A percentile compares a stretch with the other conserved stretches of the same genome.
Conservation (phyloP, 2,797 vertebrate species). For the Myoxocephalus aenaeus region DNA sequence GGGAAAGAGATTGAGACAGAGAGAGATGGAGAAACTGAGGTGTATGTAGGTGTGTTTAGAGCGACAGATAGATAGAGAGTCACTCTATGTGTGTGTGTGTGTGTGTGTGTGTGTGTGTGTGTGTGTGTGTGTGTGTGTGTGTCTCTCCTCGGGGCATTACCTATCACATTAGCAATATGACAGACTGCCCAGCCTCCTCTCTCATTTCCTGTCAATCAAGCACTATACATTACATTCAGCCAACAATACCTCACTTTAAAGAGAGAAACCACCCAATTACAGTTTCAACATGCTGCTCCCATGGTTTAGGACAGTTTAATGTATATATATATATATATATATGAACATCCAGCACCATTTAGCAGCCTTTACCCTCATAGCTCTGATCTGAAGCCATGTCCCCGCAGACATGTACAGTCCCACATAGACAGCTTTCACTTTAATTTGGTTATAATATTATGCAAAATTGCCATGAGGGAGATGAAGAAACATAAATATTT, state of each 20-base stretch:
- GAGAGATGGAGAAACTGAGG: slow-evolving; percentile 34
- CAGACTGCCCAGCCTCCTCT: slow-evolving; percentile 70
- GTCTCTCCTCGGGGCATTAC: slow-evolving; percentile 74
- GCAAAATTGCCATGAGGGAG: slow-evolving; percentile 45
- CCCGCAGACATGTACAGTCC: slow-evolving; percentile 55
- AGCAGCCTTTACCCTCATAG: slow-evolving; percentile 56
- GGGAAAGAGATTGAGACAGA: slow-evolving; percentile 40
- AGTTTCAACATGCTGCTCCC: slow-evolving; percentile 55
- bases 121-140: slow-evolving; percentile 51
- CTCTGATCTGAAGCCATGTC: slow-evolving; percentile 47
- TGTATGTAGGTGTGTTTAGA: slow-evolving; percentile 24
- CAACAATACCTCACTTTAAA: slow-evolving; percentile 69
- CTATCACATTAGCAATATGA: slow-evolving; percentile 79
- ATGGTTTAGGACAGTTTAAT: slow-evolving; percentile 67
- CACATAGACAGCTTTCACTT: slow-evolving; percentile 34
- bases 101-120: not conserved
- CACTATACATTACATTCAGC: slow-evolving; percentile 59
- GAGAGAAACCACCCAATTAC: slow-evolving; percentile 65
- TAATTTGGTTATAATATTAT: slow-evolving; percentile 56
- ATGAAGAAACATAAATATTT: slow-evolving; percentile 38
- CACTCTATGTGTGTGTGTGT: slow-evolving; percentile 6
- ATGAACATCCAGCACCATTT: slow-evolving; percentile 54
- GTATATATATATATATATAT: slow-evolving; percentile 43
- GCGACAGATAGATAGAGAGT: slow-evolving; percentile 39
- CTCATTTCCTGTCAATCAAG: slow-evolving; percentile 80